phyloP scores from a whole-genome alignment of 2,797 vertebrate genomes.

The Epinephelus awoara region DNA sequence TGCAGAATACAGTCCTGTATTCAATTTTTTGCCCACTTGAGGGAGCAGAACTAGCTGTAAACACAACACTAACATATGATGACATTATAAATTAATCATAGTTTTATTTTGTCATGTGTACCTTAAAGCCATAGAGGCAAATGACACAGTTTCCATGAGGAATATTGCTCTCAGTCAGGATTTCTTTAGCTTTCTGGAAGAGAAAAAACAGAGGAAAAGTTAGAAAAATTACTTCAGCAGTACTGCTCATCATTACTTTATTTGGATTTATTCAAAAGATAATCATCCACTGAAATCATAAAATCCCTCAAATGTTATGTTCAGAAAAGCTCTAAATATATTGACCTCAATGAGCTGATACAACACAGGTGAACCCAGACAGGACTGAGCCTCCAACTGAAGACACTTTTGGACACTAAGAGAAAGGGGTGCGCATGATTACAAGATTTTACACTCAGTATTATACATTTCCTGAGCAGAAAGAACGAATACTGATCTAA shows the following conservation, averaged over 20 bases:
- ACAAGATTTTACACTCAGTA: not conserved
- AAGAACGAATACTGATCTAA: not conserved
- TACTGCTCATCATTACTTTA: not conserved
- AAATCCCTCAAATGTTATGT: not conserved
- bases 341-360: slow-evolving; percentile 97
- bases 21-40: not conserved
- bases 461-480: not conserved
- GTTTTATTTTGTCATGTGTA: slow-evolving; percentile 21
- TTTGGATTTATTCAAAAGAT: not conserved
- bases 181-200: slow-evolving; percentile 87
- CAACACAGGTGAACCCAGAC: slow-evolving; percentile 90
- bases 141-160: slow-evolving; percentile 97
- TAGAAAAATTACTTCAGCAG: not conserved
- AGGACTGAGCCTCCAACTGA: slow-evolving; percentile 87
- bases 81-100: no score
- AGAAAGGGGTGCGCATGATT: not conserved
- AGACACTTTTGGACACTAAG: slow-evolving; percentile 83
- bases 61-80: not conserved
- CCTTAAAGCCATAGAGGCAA: slow-evolving; percentile 94
- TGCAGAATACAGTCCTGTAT: not conserved
- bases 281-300: not conserved
- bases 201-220: not conserved
- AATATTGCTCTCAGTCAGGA: slow-evolving; percentile 95
- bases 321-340: not conserved
- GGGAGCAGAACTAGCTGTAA: not conserved